phyloP scores from a whole-genome alignment of 2,888 invertebrate genomes.

The Dicyrtoma fusca region DNA sequence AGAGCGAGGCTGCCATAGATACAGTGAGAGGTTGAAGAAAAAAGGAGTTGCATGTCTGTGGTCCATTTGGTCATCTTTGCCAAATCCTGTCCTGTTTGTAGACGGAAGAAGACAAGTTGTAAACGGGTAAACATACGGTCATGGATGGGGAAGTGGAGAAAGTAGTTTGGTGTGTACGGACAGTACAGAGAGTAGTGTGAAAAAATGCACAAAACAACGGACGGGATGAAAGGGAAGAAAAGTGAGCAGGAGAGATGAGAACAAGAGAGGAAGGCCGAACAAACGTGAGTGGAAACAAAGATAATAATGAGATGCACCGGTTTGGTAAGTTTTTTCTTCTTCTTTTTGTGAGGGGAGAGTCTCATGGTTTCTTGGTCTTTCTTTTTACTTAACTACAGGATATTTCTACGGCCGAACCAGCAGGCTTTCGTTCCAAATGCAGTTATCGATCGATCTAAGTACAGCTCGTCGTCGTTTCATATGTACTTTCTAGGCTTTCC shows the following conservation, averaged over 20 bases:
- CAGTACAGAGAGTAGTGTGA: neutral
- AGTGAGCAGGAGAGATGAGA: too few species aligned
- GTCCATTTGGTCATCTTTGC: slow-evolving; percentile 32
- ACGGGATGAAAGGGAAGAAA: neutral
- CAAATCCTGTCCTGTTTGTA: neutral
- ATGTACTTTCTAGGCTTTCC: neutral
- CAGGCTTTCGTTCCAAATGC: slow-evolving; percentile 34
- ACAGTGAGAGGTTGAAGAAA: neutral
- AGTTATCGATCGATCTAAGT: slow-evolving; percentile 36
- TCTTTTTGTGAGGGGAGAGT: slow-evolving; percentile 1
- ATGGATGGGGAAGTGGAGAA: neutral
- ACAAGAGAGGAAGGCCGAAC: too few species aligned
- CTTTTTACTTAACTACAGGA: slow-evolving; percentile 5
- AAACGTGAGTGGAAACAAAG: too few species aligned
- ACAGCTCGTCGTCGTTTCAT: neutral
- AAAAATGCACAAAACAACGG: slow-evolving; percentile 10
- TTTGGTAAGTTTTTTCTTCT: slow-evolving; percentile 6
- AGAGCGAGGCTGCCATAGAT: neutral
- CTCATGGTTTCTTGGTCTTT: neutral
- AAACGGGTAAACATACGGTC: slow-evolving; percentile 2
- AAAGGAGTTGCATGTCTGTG: slow-evolving; percentile 27
- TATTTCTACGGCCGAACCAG: slow-evolving; percentile 17
- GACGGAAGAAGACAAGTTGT: neutral
- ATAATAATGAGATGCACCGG: slow-evolving; percentile 6
- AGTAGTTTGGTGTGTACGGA: too few species aligned